Conservation (phyloP, 2,888 invertebrate genomes). For the Sepiola atlantica region DNA sequence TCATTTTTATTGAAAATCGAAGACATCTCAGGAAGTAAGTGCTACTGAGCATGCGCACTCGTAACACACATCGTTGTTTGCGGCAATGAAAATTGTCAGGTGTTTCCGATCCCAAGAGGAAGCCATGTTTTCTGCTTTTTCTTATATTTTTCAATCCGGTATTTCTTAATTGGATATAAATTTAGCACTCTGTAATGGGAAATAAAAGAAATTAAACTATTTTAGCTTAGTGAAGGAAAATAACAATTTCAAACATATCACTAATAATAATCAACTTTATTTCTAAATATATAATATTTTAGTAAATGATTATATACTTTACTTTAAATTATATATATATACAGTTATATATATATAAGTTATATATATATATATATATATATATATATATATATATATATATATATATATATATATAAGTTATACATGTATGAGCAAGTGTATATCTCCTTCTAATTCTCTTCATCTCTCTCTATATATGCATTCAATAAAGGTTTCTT, state of each 20-base stretch:
- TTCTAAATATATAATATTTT: no score
- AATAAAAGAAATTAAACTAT: neutral
- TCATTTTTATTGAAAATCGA: neutral
- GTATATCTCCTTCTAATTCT: no score
- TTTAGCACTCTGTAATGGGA: neutral
- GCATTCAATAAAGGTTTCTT: no score
- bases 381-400: no score
- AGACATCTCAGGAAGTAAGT: neutral
- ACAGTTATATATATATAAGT: no score
- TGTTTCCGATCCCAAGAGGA: neutral
- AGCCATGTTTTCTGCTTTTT: neutral
- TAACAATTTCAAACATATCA: neutral
- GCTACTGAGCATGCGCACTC: neutral
- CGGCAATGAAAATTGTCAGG: neutral
- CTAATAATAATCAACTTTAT: no score
- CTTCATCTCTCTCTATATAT: no score
- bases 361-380: no score
- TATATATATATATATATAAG: no score
- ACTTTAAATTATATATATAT: no score
- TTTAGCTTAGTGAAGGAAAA: neutral
- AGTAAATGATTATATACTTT: no score
- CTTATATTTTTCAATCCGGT: neutral
- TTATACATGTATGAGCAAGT: no score
- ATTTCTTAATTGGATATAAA: neutral
- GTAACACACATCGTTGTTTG: neutral